These are phyloP conservation scores for Eupithecia dodoneata DNA, from an alignment of 2,888 invertebrate species.

Conservation along the genomic window DNA sequence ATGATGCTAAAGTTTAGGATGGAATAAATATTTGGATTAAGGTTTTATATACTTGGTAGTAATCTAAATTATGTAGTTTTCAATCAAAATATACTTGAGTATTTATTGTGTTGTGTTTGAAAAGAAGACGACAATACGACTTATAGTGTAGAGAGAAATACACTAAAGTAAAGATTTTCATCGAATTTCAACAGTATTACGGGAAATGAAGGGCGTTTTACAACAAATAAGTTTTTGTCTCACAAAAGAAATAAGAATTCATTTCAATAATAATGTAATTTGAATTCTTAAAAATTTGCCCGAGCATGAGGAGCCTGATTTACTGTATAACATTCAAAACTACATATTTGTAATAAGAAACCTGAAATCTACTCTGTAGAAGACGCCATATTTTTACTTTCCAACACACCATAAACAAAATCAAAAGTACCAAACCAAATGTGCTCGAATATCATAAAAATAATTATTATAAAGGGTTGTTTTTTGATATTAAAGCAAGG, in stretches of 20 bases:
- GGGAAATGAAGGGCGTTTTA: not conserved
- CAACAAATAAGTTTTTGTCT: not conserved
- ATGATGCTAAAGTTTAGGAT: not conserved
- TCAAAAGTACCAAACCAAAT: constrained; percentile 6
- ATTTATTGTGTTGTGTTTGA: not conserved
- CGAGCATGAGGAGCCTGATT: no score
- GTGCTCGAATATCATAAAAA: constrained; percentile 29
- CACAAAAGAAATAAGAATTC: not conserved
- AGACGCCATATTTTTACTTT: not conserved
- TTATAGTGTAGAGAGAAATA: not conserved
- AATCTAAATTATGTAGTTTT: no score
- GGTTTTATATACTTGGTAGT: not conserved
- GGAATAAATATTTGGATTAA: not conserved
- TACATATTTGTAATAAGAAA: no score
- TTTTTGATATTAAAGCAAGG: constrained; percentile 64
- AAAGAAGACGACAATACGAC: not conserved
- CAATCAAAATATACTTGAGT: not conserved
- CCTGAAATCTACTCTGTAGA: not conserved
- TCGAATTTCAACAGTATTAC: not conserved
- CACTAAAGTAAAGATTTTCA: not conserved
- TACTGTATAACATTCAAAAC: no score
- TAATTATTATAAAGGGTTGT: constrained; percentile 53
- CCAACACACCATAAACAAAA: not conserved
- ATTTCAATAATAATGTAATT: no score
- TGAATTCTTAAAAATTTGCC: no score